These are phyloP conservation scores for Pyrrhia umbra DNA, from an alignment of 2,888 invertebrate genomes.

Conservation along the genomic window DNA sequence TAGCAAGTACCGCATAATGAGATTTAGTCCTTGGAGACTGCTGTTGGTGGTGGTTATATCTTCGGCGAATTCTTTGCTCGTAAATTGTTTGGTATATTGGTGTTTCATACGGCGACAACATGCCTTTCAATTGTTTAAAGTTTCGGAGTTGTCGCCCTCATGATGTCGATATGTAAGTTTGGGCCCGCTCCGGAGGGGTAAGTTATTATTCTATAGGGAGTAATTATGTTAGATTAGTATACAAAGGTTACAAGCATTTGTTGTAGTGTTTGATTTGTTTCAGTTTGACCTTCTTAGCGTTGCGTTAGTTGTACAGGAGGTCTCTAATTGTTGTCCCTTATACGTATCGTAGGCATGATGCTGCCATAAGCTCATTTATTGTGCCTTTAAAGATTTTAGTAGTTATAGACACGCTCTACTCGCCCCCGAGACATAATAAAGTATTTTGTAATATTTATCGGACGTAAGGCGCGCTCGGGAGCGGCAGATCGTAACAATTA, in stretches of 20 bases:
- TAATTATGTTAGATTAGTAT: conserved; percentile 58
- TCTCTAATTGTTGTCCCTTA: conserved; percentile 71
- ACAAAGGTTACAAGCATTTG: conserved; percentile 83
- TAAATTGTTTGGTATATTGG: conserved; percentile 33
- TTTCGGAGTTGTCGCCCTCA: conserved; percentile 18
- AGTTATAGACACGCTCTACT: conserved; percentile 61
- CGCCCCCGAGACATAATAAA: conserved; percentile 59
- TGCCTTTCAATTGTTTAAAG: conserved; percentile 21
- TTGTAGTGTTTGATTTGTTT: conserved; percentile 70
- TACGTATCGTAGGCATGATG: conserved; percentile 77
- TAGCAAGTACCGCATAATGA: conserved; percentile 38
- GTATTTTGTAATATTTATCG: conserved; percentile 57
- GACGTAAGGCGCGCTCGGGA: conserved; percentile 53
- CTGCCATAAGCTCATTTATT: conserved; percentile 85
- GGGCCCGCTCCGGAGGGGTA: conserved; percentile 38
- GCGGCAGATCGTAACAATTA: conserved; percentile 48
- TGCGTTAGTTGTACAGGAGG: conserved; percentile 72
- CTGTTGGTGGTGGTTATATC: conserved; percentile 45
- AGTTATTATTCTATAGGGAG: conserved; percentile 48
- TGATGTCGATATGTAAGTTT: conserved; percentile 26
- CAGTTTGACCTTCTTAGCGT: conserved; percentile 65
- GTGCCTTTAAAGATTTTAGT: conserved; percentile 81
- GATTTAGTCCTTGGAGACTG: conserved; percentile 18
- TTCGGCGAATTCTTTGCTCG: conserved; percentile 24
- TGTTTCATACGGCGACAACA: conserved; percentile 29